Conservation (phyloP, 2,888 invertebrate species). For the Choristoneura rosaceana region DNA sequence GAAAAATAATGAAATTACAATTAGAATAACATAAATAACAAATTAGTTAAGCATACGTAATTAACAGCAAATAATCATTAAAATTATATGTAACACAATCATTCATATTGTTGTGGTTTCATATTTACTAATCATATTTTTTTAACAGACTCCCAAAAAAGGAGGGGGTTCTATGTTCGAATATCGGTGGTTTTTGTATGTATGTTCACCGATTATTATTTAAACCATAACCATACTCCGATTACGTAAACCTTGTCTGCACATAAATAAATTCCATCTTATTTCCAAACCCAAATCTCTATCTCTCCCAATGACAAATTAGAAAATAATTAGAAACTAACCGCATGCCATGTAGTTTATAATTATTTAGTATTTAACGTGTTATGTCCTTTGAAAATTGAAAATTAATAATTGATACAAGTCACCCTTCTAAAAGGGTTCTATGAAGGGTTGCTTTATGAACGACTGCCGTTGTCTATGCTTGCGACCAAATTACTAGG, state of each 20-base stretch:
- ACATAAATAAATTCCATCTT: too few species aligned
- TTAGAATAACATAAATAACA: constrained; percentile 23
- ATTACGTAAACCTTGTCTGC: too few species aligned
- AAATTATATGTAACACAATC: too few species aligned
- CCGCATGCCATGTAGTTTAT: background rate
- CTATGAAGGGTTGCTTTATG: constrained; percentile 23
- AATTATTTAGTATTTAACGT: background rate
- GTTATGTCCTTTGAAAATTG: constrained; percentile 31
- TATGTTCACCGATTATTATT: too few species aligned
- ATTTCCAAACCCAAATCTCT: constrained; percentile 29
- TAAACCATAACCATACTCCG: too few species aligned
- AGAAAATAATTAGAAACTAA: constrained; percentile 31
- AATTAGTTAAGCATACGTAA: too few species aligned
- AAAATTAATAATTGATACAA: constrained; percentile 37
- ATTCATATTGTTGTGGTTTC: too few species aligned
- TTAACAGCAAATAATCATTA: too few species aligned
- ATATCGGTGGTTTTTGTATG: too few species aligned
- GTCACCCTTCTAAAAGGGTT: constrained; percentile 29
- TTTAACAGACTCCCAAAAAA: too few species aligned
- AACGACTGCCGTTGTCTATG: constrained; percentile 7
- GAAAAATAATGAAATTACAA: constrained; percentile 55
- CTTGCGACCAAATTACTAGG: constrained; percentile 23
- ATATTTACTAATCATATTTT: too few species aligned
- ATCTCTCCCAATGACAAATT: background rate
- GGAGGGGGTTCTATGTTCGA: too few species aligned